These are phyloP conservation scores for Centropus bengalensis DNA, from an alignment of 2,113 vertebrate species.

Conservation along the genomic window DNA sequence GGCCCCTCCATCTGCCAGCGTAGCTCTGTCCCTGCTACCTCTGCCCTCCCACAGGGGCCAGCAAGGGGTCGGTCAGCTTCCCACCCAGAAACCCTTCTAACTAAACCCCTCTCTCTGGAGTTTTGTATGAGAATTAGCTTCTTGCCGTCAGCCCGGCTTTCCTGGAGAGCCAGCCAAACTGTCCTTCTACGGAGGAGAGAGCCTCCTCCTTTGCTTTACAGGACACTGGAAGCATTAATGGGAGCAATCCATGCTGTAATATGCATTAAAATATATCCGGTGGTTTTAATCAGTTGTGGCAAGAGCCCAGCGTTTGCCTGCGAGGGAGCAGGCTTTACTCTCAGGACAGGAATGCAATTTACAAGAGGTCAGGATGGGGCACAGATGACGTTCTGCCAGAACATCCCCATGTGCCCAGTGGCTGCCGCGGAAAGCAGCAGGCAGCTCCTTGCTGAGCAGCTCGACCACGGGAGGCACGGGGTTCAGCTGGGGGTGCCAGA, in stretches of 20 bases:
- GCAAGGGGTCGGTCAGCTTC: fast-evolving
- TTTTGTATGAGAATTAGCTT: background rate
- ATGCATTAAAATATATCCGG: background rate
- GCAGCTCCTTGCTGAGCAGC: background rate
- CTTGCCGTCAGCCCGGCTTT: background rate
- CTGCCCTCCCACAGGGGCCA: background rate
- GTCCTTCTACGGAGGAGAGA: fast-evolving
- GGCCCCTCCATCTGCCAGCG: background rate
- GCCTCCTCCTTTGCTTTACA: background rate
- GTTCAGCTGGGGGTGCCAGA: background rate
- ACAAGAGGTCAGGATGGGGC: background rate
- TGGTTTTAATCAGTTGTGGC: background rate
- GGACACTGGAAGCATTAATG: background rate
- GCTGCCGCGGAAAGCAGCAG: fast-evolving
- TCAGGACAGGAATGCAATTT: background rate
- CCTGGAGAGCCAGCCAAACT: background rate
- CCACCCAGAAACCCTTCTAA: background rate
- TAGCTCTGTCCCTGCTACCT: background rate
- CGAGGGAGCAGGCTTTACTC: background rate
- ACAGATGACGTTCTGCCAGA: background rate
- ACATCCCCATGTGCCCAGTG: fast-evolving
- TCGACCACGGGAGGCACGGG: fast-evolving
- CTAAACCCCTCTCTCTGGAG: background rate
- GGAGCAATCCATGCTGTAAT: background rate
- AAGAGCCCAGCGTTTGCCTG: background rate